These are phyloP conservation scores for Chrysolina haemoptera DNA, from an alignment of 2,888 invertebrate genomes.

Conservation along the genomic window DNA sequence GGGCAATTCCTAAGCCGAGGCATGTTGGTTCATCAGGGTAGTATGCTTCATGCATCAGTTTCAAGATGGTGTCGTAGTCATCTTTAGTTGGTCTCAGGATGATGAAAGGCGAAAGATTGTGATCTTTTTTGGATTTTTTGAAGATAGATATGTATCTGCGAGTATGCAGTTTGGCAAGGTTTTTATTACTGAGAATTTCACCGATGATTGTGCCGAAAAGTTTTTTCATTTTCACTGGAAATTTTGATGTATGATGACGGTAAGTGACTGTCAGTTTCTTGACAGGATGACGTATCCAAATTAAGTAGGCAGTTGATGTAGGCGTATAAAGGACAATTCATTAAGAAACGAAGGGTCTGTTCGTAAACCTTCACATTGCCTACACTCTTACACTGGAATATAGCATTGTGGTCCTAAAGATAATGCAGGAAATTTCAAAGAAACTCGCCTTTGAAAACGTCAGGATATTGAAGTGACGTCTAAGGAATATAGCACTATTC, in stretches of 20 bases:
- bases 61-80: constrained; percentile 69
- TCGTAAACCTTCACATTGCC: too few relatives aligned
- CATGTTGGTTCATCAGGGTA: constrained; percentile 74
- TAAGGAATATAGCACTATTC: too few relatives aligned
- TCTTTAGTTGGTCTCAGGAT: constrained; percentile 68
- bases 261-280: not conserved
- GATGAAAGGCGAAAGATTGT: constrained; percentile 55
- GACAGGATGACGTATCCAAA: not conserved
- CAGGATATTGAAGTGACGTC: too few relatives aligned
- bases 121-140: constrained; percentile 31
- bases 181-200: constrained; percentile 48
- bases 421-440: too few relatives aligned
- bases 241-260: constrained; percentile 46
- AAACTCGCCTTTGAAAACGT: too few relatives aligned
- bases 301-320: too few relatives aligned
- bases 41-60: constrained; percentile 71
- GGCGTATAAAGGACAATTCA: not conserved
- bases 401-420: too few relatives aligned
- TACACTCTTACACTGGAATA: too few relatives aligned
- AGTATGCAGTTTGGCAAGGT: not conserved
- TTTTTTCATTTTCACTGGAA: constrained; percentile 56
- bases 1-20: constrained; percentile 68
- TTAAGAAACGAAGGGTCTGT: not conserved
- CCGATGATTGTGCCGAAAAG: constrained; percentile 47
- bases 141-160: constrained; percentile 27